Evolutionary conservation across 2,888 invertebrate species (phyloP), one percentile per base, ranked within the genome.

Genomic region (Hermodice carunculata): DNA sequence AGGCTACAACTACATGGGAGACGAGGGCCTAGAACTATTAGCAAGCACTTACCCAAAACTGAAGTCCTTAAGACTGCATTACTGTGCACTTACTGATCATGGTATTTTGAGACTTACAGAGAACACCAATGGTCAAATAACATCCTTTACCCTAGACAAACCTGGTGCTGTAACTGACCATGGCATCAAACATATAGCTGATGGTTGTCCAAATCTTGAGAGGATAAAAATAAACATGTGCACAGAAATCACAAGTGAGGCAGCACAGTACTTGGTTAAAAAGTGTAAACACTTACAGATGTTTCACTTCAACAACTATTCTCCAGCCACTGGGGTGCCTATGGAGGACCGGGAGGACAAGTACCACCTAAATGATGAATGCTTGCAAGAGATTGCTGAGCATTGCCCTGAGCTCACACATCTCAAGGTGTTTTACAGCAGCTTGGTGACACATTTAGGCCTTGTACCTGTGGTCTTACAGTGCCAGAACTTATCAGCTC

Each of bases 1-100:
- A 24, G 67, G 69, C 8, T 31, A 59, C 22, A 58, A 60, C n/a
- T 72, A 67, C 44, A 32, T 72, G 37, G 67, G 70, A 31, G 69
- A 70, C 51, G 66, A 67, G 43, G 65, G 66, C 3, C 28, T 72
- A 5, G 67, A 61, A 19, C 44, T 59, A 14, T 28, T 72, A 6
- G 43, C 65, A 3, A 57, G 57, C 6, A 43, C 66, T 31, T 71
- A 70, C 43, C 71, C 71, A 14, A 44, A 64, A 24, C 58, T 71
- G 14, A 52, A 29, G 19, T 34, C 42, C 5, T 46, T 72, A 17
- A 67, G 70, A 56, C 46, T 72, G 19, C 51, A 57, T n/a, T 67
- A 71, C 24, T 67, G 67, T 31, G 54, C 62, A 8, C 29, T 70
- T 2, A 54, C 61, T 19, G 70, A 72, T 31, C 62, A 70, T 4